These are phyloP conservation scores for Xanthorhoe designata DNA, from an alignment of 2,888 invertebrate genomes.

Conservation along the genomic window DNA sequence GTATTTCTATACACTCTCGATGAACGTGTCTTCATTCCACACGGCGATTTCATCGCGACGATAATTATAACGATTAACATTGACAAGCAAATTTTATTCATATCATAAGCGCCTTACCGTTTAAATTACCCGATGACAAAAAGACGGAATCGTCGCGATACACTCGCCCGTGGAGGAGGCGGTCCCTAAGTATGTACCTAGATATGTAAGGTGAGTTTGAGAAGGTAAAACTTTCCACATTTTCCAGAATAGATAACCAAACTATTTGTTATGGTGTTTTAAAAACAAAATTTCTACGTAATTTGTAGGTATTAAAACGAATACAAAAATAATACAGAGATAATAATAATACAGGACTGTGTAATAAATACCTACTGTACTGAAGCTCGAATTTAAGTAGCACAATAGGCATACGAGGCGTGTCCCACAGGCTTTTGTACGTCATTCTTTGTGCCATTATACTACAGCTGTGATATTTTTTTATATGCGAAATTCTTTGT, in stretches of 20 bases:
- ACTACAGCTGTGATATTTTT: slow-evolving; percentile 37
- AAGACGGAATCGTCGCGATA: too few species aligned
- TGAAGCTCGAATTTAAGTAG: slow-evolving; percentile 10
- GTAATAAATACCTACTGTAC: slow-evolving; percentile 1
- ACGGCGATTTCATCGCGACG: too few species aligned
- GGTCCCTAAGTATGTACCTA: too few species aligned
- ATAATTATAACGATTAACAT: too few species aligned
- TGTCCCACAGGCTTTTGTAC: slow-evolving; percentile 18
- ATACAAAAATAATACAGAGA: background rate
- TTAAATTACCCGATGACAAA: too few species aligned
- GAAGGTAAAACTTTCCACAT: background rate
- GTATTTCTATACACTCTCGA: too few species aligned
- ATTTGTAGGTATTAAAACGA: background rate
- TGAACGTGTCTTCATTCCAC: too few species aligned
- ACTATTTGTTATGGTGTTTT: background rate
- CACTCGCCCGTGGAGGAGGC: too few species aligned
- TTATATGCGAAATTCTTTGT: slow-evolving; percentile 42
- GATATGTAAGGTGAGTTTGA: too few species aligned
- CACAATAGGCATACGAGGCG: slow-evolving; percentile 22
- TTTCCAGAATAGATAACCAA: background rate
- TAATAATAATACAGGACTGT: background rate
- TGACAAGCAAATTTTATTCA: too few species aligned
- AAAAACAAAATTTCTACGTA: background rate
- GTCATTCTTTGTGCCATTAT: slow-evolving; percentile 14
- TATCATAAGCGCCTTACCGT: too few species aligned